phyloP scores from a whole-genome alignment of 37 sponge, comb jelly and placozoan genomes.

The Geodia barretti region DNA sequence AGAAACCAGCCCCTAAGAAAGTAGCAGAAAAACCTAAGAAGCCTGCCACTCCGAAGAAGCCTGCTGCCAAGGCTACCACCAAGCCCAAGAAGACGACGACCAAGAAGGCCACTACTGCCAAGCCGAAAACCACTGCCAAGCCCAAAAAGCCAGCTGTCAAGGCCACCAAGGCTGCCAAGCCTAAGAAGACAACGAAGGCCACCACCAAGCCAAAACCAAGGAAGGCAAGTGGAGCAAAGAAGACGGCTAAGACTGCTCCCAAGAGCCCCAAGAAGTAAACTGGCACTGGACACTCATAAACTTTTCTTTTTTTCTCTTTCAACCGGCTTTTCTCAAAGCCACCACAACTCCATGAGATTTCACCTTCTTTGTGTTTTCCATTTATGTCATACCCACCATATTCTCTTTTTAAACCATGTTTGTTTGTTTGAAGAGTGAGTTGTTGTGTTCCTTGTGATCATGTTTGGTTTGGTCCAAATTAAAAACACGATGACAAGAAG shows the following conservation, averaged over 20 bases:
- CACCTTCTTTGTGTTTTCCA: background rate
- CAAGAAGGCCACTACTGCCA: conserved; percentile 44
- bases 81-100: conserved; percentile 23
- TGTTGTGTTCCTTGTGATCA: background rate
- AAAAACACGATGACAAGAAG: conserved; percentile 8
- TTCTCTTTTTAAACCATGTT: background rate
- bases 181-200: conserved; percentile 20
- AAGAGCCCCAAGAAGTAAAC: conserved; percentile 58
- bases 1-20: conserved; percentile 27
- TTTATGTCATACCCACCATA: conserved; percentile 10
- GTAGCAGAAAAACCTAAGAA: conserved; percentile 19
- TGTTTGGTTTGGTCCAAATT: background rate
- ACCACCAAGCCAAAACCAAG: background rate
- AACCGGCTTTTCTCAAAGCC: conserved; percentile 92
- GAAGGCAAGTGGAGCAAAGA: conserved; percentile 24
- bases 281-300: background rate
- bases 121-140: conserved; percentile 43
- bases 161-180: background rate
- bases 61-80: conserved; percentile 21
- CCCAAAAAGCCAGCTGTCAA: background rate
- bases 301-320: conserved; percentile 28
- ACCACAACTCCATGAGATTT: conserved; percentile 73
- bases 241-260: conserved; percentile 13
- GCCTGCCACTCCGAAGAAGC: conserved; percentile 34
- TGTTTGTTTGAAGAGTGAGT: no score